Percentiles rank a stretch among this genome's conserved stretches.
Evolutionary conservation across 2,113 vertebrate species (phyloP).

Genomic region (Spea bombifrons): DNA sequence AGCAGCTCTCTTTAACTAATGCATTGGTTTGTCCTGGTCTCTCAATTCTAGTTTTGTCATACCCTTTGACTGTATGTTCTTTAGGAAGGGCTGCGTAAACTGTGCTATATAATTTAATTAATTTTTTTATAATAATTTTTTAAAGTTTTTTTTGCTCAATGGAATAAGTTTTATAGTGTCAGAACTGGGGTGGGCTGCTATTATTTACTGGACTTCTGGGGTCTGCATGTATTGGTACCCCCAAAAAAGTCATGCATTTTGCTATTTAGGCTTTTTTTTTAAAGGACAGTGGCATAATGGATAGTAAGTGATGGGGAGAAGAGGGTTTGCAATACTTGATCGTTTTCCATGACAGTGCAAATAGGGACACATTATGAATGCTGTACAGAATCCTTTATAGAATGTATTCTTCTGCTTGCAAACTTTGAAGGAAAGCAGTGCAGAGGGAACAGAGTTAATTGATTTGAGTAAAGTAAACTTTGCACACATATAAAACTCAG

Average conservation of each 20-base stretch:
- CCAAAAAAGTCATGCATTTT: background rate
- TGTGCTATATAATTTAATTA: background rate
- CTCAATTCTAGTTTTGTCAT: too few species aligned
- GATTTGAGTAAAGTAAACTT: background rate
- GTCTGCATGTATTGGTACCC: too few species aligned
- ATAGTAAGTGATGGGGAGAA: slow-evolving; percentile 9
- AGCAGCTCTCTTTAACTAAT: too few species aligned
- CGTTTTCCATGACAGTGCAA: slow-evolving; percentile 1
- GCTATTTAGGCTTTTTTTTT: background rate
- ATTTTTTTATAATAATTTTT: too few species aligned
- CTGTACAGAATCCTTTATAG: background rate
- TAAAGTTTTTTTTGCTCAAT: too few species aligned
- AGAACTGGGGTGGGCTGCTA: too few species aligned
- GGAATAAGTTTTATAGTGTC: too few species aligned
- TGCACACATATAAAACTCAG: too few species aligned
- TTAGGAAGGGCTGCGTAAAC: too few species aligned
- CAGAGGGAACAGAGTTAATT: background rate
- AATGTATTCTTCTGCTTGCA: background rate
- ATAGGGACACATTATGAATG: slow-evolving; percentile 4
- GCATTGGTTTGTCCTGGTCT: too few species aligned
- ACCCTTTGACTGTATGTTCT: too few species aligned
- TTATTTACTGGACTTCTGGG: too few species aligned
- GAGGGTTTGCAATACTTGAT: slow-evolving; percentile 25
- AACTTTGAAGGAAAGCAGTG: background rate
- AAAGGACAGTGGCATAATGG: slow-evolving; percentile 8